Percentiles rank a stretch among this genome's conserved stretches.
phyloP scores from a whole-genome alignment of 2,113 vertebrate genomes.

The Trachemys scripta region DNA sequence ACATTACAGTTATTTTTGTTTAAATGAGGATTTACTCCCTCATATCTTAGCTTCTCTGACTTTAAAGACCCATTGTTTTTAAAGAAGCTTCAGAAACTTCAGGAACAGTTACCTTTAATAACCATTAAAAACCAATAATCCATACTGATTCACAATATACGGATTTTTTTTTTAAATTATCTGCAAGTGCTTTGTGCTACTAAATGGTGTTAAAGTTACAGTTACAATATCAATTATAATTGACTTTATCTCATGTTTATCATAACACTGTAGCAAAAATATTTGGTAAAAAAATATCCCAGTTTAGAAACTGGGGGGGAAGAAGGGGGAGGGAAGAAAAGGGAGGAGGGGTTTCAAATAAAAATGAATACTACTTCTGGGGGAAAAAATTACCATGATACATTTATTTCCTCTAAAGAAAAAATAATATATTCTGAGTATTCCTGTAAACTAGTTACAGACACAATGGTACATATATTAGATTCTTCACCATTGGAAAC shows the following conservation, averaged over 20 bases:
- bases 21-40: background rate
- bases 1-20: background rate
- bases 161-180: background rate
- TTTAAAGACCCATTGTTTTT: background rate
- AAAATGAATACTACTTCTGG: background rate
- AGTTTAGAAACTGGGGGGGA: background rate
- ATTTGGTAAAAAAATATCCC: background rate
- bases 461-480: background rate
- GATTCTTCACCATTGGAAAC: background rate
- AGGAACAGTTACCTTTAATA: background rate
- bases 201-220: background rate
- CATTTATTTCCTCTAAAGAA: background rate
- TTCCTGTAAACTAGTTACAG: background rate
- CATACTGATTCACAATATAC: background rate
- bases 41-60: background rate
- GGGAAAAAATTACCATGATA: background rate
- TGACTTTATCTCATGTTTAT: background rate
- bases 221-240: background rate
- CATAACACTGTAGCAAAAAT: background rate
- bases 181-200: background rate
- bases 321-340: background rate
- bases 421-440: background rate
- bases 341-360: background rate
- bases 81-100: background rate
- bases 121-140: background rate